A percentile compares a stretch with the other conserved stretches of the same genome.
phyloP scores from a whole-genome alignment of 1,140 invertebrate genomes.

The Drosophila pectinifera region DNA sequence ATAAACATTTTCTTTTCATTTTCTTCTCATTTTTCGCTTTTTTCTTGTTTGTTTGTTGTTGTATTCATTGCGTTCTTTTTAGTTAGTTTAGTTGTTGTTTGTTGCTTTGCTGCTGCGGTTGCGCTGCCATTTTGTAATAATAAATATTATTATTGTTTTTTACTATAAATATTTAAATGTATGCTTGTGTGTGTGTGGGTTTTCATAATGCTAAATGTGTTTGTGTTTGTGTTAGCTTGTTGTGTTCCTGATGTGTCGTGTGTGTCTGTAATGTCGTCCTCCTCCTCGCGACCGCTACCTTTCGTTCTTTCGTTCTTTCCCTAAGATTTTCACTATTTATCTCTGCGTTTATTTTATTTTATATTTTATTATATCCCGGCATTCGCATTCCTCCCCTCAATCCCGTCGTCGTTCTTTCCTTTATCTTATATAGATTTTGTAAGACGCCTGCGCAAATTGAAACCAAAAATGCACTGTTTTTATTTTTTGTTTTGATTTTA shows the following conservation, averaged over 20 bases:
- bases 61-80: conserved; percentile 61
- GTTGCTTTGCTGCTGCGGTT: conserved; percentile 41
- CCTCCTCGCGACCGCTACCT: conserved; percentile 18
- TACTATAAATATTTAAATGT: conserved; percentile 77
- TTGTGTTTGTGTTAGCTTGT: conserved; percentile 27
- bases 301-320: conserved; percentile 33
- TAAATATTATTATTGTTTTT: conserved; percentile 76
- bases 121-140: conserved; percentile 66
- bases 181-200: conserved; percentile 28
- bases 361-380: conserved; percentile 73
- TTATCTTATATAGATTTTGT: conserved; percentile 7
- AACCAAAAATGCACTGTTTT: conserved; percentile 66
- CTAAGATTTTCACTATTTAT: conserved; percentile 65
- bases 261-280: conserved; percentile 6
- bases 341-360: conserved; percentile 54
- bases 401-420: neutral
- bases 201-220: conserved; percentile 53
- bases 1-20: conserved; percentile 72
- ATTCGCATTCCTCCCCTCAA: conserved; percentile 29
- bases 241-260: conserved; percentile 25
- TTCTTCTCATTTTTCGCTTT: conserved; percentile 52
- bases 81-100: conserved; percentile 50
- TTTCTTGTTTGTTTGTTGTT: conserved; percentile 43
- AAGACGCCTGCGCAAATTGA: conserved; percentile 47
- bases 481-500: conserved; percentile 40